These are phyloP conservation scores for Antheraea mylitta DNA, from an alignment of 1,140 invertebrate species.

Conservation along the genomic window DNA sequence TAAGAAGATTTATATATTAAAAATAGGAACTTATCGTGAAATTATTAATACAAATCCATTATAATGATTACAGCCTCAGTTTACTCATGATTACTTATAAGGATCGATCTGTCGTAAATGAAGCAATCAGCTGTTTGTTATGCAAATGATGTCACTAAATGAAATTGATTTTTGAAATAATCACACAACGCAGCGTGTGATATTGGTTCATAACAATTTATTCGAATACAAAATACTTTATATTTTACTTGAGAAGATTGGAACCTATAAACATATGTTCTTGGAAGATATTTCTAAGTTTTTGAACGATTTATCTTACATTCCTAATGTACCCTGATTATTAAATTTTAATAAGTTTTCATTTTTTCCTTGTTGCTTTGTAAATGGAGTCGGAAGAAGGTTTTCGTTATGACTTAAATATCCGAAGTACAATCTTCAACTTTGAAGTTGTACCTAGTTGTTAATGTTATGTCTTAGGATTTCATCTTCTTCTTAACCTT, in stretches of 20 bases:
- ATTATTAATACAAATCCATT: not conserved
- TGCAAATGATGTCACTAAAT: conserved; percentile 17
- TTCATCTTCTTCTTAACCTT: too few relatives aligned
- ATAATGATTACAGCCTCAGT: not conserved
- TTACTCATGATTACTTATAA: not conserved
- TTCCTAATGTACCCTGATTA: not conserved
- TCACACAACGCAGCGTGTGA: conserved; percentile 14
- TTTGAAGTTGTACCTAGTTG: too few relatives aligned
- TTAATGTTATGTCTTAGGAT: too few relatives aligned
- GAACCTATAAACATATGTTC: not conserved
- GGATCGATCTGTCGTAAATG: not conserved
- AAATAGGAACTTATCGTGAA: not conserved
- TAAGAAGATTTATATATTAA: too few relatives aligned
- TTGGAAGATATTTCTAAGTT: not conserved
- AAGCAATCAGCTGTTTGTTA: conserved; percentile 8
- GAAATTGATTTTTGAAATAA: conserved; percentile 15
- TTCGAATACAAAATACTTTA: conserved; percentile 4
- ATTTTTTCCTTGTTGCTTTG: too few relatives aligned
- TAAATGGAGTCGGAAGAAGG: too few relatives aligned
- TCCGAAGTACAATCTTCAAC: too few relatives aligned
- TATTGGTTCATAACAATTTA: not conserved
- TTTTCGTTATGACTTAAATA: too few relatives aligned
- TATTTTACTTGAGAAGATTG: not conserved
- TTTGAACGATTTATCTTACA: too few relatives aligned
- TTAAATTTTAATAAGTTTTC: too few relatives aligned